Evolutionary conservation across 1,140 invertebrate genomes (phyloP).

Genomic region (Panagrolaimus sp.): DNA sequence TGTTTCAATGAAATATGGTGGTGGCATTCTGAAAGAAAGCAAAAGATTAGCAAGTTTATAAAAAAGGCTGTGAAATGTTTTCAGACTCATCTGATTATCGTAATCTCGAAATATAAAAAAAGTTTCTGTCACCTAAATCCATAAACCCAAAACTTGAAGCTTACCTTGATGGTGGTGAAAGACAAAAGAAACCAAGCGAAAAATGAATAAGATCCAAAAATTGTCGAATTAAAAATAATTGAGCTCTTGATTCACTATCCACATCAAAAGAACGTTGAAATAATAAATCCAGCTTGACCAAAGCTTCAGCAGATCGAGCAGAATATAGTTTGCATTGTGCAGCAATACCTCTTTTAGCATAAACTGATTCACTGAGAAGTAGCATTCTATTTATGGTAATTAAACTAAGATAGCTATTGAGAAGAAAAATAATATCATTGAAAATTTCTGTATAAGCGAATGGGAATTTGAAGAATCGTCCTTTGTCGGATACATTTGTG

Average conservation of each 20-base stretch:
- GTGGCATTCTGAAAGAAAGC: too few relatives aligned
- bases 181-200: not conserved
- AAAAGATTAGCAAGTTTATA: too few relatives aligned
- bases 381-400: not conserved
- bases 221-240: not conserved
- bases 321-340: not conserved
- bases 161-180: not conserved
- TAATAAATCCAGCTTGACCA: not conserved
- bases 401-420: not conserved
- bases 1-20: not conserved
- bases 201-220: conserved; percentile 2
- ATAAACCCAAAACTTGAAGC: too few relatives aligned
- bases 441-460: not conserved
- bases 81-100: too few relatives aligned
- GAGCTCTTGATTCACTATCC: not conserved
- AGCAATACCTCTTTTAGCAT: not conserved
- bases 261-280: not conserved
- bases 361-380: not conserved
- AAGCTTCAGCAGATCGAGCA: not conserved
- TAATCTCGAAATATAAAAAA: too few relatives aligned
- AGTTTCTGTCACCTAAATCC: too few relatives aligned
- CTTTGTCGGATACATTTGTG: not conserved
- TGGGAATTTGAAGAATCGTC: not conserved
- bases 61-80: too few relatives aligned
- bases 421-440: not conserved